A percentile compares a stretch with the other conserved stretches of the same genome.
Conservation (phyloP, 2,888 invertebrate species). For the Rhimphoctona megacephalus region DNA sequence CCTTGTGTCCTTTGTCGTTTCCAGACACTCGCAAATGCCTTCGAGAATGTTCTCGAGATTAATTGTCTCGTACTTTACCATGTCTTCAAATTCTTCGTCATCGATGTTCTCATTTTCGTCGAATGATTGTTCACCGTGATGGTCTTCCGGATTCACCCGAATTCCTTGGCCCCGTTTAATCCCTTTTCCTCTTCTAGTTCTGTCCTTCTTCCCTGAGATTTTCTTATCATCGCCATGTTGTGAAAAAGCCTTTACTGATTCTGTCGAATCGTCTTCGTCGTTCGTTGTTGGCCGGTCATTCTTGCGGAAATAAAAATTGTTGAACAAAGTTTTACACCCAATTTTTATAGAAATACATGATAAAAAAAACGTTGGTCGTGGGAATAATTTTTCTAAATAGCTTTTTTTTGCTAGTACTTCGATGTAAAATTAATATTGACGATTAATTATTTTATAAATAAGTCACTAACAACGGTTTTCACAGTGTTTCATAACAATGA, state of each 20-base stretch:
- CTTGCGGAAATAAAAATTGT: slow-evolving; percentile 58
- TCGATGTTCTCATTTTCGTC: slow-evolving; percentile 41
- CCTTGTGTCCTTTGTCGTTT: slow-evolving; percentile 64
- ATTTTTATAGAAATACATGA: background rate
- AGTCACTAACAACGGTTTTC: background rate
- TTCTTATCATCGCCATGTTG: background rate
- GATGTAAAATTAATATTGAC: background rate
- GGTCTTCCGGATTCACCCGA: slow-evolving; percentile 55
- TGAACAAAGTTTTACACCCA: background rate
- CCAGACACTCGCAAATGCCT: slow-evolving; percentile 75
- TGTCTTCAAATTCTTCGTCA: slow-evolving; percentile 66
- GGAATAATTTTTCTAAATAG: background rate
- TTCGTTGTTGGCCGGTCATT: slow-evolving; percentile 40
- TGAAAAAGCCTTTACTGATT: slow-evolving; percentile 58
- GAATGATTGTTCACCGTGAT: slow-evolving; percentile 10
- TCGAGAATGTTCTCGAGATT: slow-evolving; percentile 70
- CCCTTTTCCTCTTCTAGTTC: slow-evolving; percentile 47
- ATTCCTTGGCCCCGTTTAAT: slow-evolving; percentile 33
- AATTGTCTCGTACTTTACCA: slow-evolving; percentile 66
- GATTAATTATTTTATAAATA: background rate
- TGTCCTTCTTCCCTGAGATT: slow-evolving; percentile 37
- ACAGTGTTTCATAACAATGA: background rate
- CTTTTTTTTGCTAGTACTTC: background rate
- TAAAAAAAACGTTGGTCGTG: background rate
- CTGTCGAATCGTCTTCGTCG: slow-evolving; percentile 59